Conservation (phyloP, 2,113 vertebrate species). For the Pseudonaja textilis region DNA sequence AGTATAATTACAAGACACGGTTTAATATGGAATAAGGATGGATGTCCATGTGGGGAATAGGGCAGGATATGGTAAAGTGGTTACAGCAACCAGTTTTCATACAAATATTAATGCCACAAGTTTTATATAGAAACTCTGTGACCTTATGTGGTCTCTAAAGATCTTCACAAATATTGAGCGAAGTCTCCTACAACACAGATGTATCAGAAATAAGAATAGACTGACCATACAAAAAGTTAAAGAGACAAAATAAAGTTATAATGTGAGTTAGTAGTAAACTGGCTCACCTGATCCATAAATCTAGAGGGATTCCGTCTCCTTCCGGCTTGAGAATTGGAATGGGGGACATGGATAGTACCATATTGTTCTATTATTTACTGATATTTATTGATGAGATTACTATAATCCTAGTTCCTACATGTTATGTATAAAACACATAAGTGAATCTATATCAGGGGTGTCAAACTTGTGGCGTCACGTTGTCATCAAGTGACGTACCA, state of each 20-base stretch:
- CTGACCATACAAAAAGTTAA: conserved; percentile 14
- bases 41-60: conserved; percentile 8
- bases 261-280: not conserved
- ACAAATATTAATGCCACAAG: conserved; percentile 53
- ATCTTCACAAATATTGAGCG: conserved; percentile 55
- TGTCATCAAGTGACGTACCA: too few species aligned
- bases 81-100: not conserved
- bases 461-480: too few species aligned
- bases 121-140: conserved; percentile 55
- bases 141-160: conserved; percentile 26
- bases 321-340: not conserved
- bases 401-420: not conserved
- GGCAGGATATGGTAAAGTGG: conserved; percentile 9
- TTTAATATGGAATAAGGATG: conserved; percentile 34
- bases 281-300: not conserved
- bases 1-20: conserved; percentile 53
- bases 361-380: not conserved
- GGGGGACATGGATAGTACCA: not conserved
- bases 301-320: not conserved
- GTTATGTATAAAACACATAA: not conserved
- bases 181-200: conserved; percentile 48
- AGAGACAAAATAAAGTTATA: not conserved
- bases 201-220: conserved; percentile 49
- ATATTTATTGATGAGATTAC: not conserved
- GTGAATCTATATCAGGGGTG: not conserved